A percentile compares a stretch with the other conserved stretches of the same genome.
Conservation (phyloP, 2,888 invertebrate species). For the Pterobdella sp. region DNA sequence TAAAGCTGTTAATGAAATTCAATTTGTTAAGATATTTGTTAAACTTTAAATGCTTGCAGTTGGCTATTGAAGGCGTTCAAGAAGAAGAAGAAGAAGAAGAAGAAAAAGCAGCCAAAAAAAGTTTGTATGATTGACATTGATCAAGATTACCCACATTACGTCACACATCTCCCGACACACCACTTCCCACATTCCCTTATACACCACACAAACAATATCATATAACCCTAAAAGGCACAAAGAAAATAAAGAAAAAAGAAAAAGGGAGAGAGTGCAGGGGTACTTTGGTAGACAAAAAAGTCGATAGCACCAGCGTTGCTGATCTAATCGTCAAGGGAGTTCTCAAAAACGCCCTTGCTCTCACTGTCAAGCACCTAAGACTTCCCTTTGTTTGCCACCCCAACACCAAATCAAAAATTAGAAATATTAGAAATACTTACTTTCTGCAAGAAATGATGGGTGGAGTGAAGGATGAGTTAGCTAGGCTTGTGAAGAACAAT, state of each 20-base stretch:
- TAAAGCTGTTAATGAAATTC: no score
- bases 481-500: slow-evolving; percentile 19
- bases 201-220: no score
- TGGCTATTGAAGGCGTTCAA: no score
- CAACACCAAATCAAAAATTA: slow-evolving; percentile 13
- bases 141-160: neutral
- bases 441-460: slow-evolving; percentile 21
- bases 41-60: no score
- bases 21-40: no score
- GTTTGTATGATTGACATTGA: neutral
- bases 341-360: slow-evolving; percentile 17
- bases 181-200: no score
- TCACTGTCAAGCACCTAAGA: slow-evolving; percentile 21
- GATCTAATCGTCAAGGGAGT: slow-evolving; percentile 12
- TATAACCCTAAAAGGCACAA: neutral
- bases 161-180: no score
- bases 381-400: slow-evolving; percentile 18
- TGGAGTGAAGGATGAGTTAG: slow-evolving; percentile 17
- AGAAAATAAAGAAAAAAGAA: neutral
- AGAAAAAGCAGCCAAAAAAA: neutral
- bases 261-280: neutral
- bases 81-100: neutral
- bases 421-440: slow-evolving; percentile 16
- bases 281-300: neutral
- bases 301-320: neutral